These are phyloP conservation scores for Mus spicilegus DNA, from an alignment of 2,113 vertebrate species.

Conservation along the genomic window DNA sequence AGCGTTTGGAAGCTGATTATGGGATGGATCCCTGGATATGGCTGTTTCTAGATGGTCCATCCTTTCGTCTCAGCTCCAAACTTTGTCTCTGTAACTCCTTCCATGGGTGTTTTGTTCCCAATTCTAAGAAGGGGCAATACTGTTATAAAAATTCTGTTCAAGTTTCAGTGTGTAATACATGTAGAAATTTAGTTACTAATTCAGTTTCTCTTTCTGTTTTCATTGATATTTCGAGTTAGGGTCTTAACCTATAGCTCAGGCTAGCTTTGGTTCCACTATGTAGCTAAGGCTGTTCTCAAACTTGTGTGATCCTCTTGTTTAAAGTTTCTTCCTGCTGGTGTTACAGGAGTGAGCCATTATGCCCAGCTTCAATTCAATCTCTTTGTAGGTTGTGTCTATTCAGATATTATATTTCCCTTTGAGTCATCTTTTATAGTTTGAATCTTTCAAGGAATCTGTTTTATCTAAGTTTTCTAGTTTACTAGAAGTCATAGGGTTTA, in stretches of 20 bases:
- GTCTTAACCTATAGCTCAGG: background rate
- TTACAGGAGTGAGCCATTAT: background rate
- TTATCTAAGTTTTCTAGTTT: background rate
- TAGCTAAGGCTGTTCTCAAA: background rate
- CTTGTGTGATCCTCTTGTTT: background rate
- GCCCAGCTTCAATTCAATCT: background rate
- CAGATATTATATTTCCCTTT: background rate
- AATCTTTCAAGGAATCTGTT: background rate
- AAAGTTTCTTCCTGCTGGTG: too few species aligned
- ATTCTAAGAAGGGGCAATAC: too few species aligned
- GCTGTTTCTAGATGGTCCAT: too few species aligned
- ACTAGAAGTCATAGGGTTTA: background rate
- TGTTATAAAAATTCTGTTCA: background rate
- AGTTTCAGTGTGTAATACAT: background rate
- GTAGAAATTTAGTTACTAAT: conserved; percentile 3
- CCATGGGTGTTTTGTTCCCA: too few species aligned
- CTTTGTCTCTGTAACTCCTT: too few species aligned
- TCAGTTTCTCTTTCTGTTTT: background rate
- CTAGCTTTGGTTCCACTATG: background rate
- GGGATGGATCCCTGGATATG: too few species aligned
- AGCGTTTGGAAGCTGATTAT: too few species aligned
- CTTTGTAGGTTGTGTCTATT: background rate
- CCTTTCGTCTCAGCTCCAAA: too few species aligned
- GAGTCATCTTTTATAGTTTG: background rate
- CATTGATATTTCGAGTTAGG: background rate